Evolutionary conservation across 2,888 invertebrate genomes (phyloP), one percentile per base, ranked within the genome.

Genomic region (Brachypalpus laphriformis): DNA sequence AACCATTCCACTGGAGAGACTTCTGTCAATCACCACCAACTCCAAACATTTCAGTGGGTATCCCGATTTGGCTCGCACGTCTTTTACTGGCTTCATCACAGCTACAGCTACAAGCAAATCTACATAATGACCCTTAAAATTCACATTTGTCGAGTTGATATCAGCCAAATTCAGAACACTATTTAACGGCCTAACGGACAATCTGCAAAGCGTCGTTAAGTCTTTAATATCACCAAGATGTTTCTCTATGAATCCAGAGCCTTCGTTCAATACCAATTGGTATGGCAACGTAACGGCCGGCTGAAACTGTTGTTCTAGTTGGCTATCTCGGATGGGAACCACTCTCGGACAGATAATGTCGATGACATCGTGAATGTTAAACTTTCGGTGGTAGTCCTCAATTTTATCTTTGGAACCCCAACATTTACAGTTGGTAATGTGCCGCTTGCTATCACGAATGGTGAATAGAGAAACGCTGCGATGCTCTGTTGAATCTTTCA

Each of bases 401-500:
- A 96, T 92, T 88, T 93, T 94, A 86, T 94, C 94, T 75, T 93
- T 93, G 3, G 94, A 93, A 2, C 96, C 96, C 97, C 97, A 97
- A 83, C 94, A 95, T 82, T 95, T 95, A 14, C 95, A 95, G 90
- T 97, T 96, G 56, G 96, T 95, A 4, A 95, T 94, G 90, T 96
- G 95, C 0, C 93, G 90, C 16, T 94, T 93, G 0, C 96, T 95
- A 92, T 97, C 97, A 85, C 96, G 93, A 25, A 97, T 87, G 0
- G 96, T 96, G 87, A 96, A 96, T 70, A 94, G 95, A 92, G 95
- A 95, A 0, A 97, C 96, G n/a, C 94, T 95, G 87, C 94, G 93
- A 31, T 92, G 91, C 72, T 93, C 93, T 20, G 92, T 92, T 16
- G 86, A 88, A 2, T 89, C 83, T 68, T 89, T 90, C 34, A 89